A percentile compares a stretch with the other conserved stretches of the same genome.
These are phyloP conservation scores for Myotis planiceps DNA, from an alignment of 2,797 vertebrate genomes.

Conservation along the genomic window DNA sequence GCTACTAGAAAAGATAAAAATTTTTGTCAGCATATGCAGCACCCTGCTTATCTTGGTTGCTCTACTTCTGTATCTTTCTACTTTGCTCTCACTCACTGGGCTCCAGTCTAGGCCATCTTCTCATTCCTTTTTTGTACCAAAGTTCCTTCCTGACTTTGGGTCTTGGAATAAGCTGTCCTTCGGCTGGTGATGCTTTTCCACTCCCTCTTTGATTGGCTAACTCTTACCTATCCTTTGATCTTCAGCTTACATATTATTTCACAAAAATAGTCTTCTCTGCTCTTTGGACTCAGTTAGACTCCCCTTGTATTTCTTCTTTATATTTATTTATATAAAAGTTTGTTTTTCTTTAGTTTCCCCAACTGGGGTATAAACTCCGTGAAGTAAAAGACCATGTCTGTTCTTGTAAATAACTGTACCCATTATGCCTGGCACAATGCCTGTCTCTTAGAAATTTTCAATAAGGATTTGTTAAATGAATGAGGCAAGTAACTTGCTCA, in stretches of 20 bases:
- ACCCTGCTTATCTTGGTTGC: background rate
- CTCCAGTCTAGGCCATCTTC: background rate
- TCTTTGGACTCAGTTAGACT: background rate
- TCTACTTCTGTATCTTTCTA: background rate
- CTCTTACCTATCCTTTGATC: background rate
- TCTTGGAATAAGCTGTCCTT: background rate
- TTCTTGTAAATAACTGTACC: background rate
- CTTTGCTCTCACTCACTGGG: background rate
- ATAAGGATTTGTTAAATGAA: slow-evolving; percentile 8
- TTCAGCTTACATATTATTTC: slow-evolving; percentile 1
- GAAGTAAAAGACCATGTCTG: background rate
- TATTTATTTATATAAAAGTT: background rate
- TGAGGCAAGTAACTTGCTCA: background rate
- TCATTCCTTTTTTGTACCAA: background rate
- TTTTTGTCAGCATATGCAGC: background rate
- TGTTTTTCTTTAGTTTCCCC: slow-evolving; percentile 6
- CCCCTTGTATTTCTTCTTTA: background rate
- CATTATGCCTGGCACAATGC: background rate
- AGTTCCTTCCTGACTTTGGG: background rate
- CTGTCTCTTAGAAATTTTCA: background rate
- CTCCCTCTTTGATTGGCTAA: background rate
- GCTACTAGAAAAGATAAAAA: background rate
- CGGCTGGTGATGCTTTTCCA: background rate
- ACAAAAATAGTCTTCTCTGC: background rate
- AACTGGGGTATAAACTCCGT: background rate